phyloP scores from a whole-genome alignment of 1,140 invertebrate genomes.

The Ditylenchus dipsaci region DNA sequence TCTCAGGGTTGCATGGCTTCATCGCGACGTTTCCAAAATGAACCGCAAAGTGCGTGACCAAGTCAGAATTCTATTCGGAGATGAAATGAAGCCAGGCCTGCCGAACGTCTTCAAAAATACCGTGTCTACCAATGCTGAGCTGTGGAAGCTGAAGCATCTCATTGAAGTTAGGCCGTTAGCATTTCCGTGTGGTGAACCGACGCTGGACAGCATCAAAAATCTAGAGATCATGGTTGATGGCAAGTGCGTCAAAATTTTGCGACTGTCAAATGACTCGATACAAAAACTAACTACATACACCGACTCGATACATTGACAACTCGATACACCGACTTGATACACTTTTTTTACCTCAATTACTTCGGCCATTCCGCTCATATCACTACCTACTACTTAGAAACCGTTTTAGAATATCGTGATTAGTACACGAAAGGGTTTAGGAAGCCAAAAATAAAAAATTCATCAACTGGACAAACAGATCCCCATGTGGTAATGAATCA shows the following conservation, averaged over 20 bases:
- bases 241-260: slow-evolving; percentile 40
- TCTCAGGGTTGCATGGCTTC: slow-evolving; percentile 49
- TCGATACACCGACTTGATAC: no score
- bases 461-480: no score
- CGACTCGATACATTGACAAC: no score
- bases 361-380: no score
- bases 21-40: slow-evolving; percentile 31
- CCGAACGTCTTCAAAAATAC: slow-evolving; percentile 55
- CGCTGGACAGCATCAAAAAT: slow-evolving; percentile 39
- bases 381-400: no score
- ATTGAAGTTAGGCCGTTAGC: slow-evolving; percentile 49
- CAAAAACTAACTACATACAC: no score
- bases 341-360: no score
- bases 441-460: no score
- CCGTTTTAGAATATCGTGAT: no score
- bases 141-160: slow-evolving; percentile 56
- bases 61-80: not conserved
- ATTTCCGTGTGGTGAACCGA: slow-evolving; percentile 56
- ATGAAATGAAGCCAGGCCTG: slow-evolving; percentile 42
- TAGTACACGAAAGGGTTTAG: no score
- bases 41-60: not conserved
- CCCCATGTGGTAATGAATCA: no score
- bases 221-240: slow-evolving; percentile 42
- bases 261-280: no score
- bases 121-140: slow-evolving; percentile 37